Evolutionary conservation across 2,113 vertebrate species (phyloP).

Genomic region (Rhabdomys dilectus): DNA sequence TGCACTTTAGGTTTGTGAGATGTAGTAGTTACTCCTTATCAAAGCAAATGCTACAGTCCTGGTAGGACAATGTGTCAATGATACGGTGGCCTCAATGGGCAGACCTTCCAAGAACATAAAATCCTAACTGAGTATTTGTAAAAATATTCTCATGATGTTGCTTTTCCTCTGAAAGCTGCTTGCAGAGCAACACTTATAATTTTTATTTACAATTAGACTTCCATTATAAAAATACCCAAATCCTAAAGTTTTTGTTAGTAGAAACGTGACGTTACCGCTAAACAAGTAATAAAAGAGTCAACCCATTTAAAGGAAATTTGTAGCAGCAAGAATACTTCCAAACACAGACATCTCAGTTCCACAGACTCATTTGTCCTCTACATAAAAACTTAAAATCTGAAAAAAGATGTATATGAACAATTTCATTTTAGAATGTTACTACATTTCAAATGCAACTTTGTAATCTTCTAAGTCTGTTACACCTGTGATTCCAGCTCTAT

Average conservation of each 20-base stretch:
- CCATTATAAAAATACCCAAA: conserved; percentile 87
- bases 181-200: conserved; percentile 89
- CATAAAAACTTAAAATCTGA: conserved; percentile 80
- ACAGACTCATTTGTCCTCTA: conserved; percentile 85
- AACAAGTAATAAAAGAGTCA: conserved; percentile 99
- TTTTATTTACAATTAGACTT: conserved; percentile 89
- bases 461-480: conserved; percentile 73
- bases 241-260: conserved; percentile 93
- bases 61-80: conserved; percentile 95
- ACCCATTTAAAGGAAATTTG: conserved; percentile 93
- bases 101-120: conserved; percentile 95
- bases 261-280: conserved; percentile 99
- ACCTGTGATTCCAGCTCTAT: conserved; percentile 74
- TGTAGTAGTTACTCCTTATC: conserved; percentile 92
- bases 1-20: conserved; percentile 94
- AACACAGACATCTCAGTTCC: conserved; percentile 86
- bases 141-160: conserved; percentile 88
- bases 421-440: conserved; percentile 72
- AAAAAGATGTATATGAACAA: conserved; percentile 77
- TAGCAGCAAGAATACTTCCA: conserved; percentile 87
- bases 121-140: conserved; percentile 89
- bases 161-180: conserved; percentile 90
- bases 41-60: conserved; percentile 94
- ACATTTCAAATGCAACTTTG: conserved; percentile 75
- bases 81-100: conserved; percentile 91